phyloP scores from a whole-genome alignment of 2,113 vertebrate species.

The Glareola pratincola region DNA sequence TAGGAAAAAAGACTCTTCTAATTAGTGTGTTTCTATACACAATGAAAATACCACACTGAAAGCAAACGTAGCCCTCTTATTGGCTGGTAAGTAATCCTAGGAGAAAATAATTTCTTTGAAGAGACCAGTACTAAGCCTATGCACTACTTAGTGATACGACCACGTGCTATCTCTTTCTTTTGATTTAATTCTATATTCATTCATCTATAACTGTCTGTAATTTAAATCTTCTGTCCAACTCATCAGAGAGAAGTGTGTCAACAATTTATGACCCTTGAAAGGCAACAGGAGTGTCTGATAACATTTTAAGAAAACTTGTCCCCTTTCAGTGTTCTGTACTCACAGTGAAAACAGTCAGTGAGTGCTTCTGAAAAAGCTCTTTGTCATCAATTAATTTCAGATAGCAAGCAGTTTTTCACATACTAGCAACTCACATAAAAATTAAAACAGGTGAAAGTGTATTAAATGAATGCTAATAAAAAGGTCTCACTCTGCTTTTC shows the following conservation, averaged over 20 bases:
- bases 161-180: not conserved
- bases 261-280: not conserved
- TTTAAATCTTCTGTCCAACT: not conserved
- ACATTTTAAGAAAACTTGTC: not conserved
- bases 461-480: not conserved
- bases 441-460: not conserved
- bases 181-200: not conserved
- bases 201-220: not conserved
- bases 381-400: not conserved
- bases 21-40: not conserved
- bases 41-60: not conserved
- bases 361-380: not conserved
- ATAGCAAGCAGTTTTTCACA: not conserved
- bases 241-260: not conserved
- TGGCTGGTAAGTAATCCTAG: not conserved
- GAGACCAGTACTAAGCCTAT: not conserved
- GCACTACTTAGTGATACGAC: not conserved
- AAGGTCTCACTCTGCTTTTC: not conserved
- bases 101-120: not conserved
- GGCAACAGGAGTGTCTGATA: not conserved
- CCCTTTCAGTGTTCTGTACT: not conserved
- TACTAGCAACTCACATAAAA: not conserved
- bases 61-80: not conserved
- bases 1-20: not conserved
- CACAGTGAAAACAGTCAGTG: not conserved